A percentile compares a stretch with the other conserved stretches of the same genome.
Conservation (phyloP, 1,140 invertebrate species). For the Diorhabda elongata region DNA sequence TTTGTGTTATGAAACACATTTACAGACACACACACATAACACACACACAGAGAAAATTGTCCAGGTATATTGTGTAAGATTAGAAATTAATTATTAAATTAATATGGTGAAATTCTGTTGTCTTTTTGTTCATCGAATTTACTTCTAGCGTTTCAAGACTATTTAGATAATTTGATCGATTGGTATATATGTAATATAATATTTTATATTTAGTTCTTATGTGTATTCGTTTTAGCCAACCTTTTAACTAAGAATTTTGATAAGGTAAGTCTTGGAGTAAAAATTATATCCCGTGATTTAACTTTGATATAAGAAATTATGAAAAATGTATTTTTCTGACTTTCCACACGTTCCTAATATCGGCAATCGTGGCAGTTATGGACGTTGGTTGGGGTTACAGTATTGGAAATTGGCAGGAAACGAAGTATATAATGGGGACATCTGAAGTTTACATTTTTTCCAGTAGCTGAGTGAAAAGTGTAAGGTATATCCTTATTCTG, state of each 20-base stretch:
- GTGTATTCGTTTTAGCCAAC: neutral
- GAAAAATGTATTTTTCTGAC: no score
- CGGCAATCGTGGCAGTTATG: no score
- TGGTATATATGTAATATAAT: constrained; percentile 15
- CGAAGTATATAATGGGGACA: no score
- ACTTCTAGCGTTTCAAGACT: constrained; percentile 4
- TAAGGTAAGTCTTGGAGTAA: no score
- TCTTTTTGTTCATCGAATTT: constrained; percentile 19
- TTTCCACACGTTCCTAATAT: no score
- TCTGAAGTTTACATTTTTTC: no score
- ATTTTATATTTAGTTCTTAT: constrained; percentile 11
- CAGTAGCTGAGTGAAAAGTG: no score
- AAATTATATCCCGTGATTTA: no score
- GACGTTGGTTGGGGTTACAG: no score
- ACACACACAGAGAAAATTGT: constrained; percentile 10
- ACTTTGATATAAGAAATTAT: no score
- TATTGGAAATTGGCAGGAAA: no score
- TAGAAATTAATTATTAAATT: constrained; percentile 18
- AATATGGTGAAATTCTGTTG: constrained; percentile 19
- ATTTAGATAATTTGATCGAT: neutral
- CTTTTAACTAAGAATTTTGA: neutral
- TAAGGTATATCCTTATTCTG: no score
- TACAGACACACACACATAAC: neutral
- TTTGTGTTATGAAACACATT: constrained; percentile 20
- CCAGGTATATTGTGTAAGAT: constrained; percentile 20